phyloP scores from a whole-genome alignment of 2,888 invertebrate genomes.

The Palloptera scutellata region DNA sequence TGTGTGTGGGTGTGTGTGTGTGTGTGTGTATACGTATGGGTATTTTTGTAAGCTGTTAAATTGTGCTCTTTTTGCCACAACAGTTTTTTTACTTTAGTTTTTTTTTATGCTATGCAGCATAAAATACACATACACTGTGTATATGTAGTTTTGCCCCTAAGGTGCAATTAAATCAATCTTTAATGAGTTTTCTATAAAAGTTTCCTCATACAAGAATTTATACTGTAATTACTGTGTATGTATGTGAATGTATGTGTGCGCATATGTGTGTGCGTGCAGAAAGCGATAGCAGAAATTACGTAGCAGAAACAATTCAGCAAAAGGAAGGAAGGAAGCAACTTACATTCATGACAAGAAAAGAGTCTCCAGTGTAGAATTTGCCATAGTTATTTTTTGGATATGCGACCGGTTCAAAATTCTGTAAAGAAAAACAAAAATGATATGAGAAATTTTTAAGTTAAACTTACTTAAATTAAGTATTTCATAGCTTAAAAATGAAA shows the following conservation, averaged over 20 bases:
- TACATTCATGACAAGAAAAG: constrained; percentile 83
- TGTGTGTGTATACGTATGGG: not conserved
- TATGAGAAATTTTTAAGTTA: constrained; percentile 11
- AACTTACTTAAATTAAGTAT: not conserved
- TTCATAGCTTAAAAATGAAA: no score
- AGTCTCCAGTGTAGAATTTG: constrained; percentile 86
- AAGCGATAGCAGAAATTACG: constrained; percentile 12
- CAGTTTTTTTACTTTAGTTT: no score
- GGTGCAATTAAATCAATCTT: constrained; percentile 45
- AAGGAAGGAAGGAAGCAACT: constrained; percentile 51
- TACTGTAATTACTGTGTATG: not conserved
- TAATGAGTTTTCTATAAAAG: constrained; percentile 44
- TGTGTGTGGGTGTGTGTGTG: no score
- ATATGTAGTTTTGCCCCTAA: constrained; percentile 26
- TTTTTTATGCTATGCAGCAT: not conserved
- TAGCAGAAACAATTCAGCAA: not conserved
- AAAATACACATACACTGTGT: no score
- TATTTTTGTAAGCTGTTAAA: not conserved
- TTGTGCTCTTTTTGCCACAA: not conserved
- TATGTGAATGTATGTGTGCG: not conserved
- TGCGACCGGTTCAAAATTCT: constrained; percentile 82
- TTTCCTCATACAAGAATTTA: constrained; percentile 13
- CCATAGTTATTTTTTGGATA: constrained; percentile 78
- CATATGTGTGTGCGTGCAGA: not conserved
- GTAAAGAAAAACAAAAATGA: constrained; percentile 41